Evolutionary conservation across 1,140 invertebrate species (phyloP), one percentile per base, ranked within the genome.

Genomic region (Epicauta chinensis): DNA sequence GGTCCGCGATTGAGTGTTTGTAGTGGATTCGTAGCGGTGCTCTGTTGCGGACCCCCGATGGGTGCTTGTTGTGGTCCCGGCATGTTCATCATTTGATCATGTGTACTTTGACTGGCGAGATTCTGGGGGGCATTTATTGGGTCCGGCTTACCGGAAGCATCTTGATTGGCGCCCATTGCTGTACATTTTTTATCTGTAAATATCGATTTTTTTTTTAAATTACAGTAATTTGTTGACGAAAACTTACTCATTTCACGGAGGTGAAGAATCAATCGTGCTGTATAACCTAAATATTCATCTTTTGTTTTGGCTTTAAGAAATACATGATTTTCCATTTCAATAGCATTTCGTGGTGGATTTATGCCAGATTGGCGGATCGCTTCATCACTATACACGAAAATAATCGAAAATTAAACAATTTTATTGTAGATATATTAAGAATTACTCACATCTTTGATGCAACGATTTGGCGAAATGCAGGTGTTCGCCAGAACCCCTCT

Each of bases 311-410:
- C 91, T 72, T 94, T 94, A 61, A 84, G 79, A 62, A 89, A 95
- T 0, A 95, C 91, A 77, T 95, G 91, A 67, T 83, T 92, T 70
- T 96, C 93, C 89, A 96, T 94, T 64, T 95, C 91, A 54, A 80
- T 80, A 63, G 89, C 90, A 66, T 89, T 94, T 59, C 86, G 86
- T 0, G 80, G 73, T 3, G 87, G 86, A 34, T 87, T 83, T 73
- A 87, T 86, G 0, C 86, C 87, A 46, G 86, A 86, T 40, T 79
- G 78, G 54, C 87, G 81, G 58, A 96, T 84, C 7, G 89, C 87
- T 69, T 95, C 91, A 59, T 95, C 91, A 62, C 91, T 95, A 65
- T 23, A 23, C 3, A 4, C 17, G 17, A 23, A 23, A 23, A 4
- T 23, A 57, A 49, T 59, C 56, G 35, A 30, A 56, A n/a, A n/a